Percentiles rank a stretch among this genome's conserved stretches.
Conservation (phyloP, 2,888 invertebrate genomes). For the Trachelus tabidus region DNA sequence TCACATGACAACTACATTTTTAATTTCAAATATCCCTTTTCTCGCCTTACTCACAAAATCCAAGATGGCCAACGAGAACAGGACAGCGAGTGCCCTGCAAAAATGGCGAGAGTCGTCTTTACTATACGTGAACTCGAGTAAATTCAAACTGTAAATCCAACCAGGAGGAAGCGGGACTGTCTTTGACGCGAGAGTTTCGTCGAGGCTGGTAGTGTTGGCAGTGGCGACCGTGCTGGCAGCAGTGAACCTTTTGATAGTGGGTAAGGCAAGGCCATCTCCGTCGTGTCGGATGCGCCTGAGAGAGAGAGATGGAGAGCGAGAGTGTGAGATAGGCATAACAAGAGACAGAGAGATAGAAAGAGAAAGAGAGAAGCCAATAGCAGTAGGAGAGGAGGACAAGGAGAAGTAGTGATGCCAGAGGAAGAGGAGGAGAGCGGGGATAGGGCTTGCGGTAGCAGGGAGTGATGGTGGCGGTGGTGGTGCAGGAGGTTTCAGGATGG, state of each 20-base stretch:
- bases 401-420: not conserved
- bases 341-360: conserved; percentile 14
- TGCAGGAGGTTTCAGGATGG: not conserved
- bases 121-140: no score
- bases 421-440: not conserved
- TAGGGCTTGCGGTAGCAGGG: no score
- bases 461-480: not conserved
- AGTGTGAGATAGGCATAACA: not conserved
- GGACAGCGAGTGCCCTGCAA: no score
- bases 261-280: conserved; percentile 44
- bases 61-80: conserved; percentile 27
- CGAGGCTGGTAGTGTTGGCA: no score
- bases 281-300: conserved; percentile 23
- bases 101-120: no score
- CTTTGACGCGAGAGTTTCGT: no score
- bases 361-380: no score
- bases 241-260: conserved; percentile 37
- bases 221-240: not conserved
- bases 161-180: no score
- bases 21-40: no score
- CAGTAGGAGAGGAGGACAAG: not conserved
- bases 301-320: not conserved
- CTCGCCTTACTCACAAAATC: conserved; percentile 26
- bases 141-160: no score
- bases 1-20: no score